phyloP scores from a whole-genome alignment of 1,140 invertebrate species.

The Drosophila yakuba region DNA sequence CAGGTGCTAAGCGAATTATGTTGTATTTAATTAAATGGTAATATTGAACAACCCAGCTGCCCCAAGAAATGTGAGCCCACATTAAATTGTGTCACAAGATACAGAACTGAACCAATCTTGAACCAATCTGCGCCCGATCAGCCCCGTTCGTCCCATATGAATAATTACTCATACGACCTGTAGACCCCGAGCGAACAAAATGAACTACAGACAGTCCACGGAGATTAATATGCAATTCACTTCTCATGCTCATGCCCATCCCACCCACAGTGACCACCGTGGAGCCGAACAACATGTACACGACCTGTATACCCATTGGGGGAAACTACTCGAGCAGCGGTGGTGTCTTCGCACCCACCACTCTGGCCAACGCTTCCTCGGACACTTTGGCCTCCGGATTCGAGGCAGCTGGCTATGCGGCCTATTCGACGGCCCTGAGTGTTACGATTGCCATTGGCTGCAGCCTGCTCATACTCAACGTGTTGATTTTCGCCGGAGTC shows the following conservation, averaged over 20 bases:
- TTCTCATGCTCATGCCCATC: slow-evolving; percentile 11
- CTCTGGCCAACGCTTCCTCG: slow-evolving; percentile 87
- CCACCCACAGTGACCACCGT: slow-evolving; percentile 86
- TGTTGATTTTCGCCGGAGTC: slow-evolving; percentile 96
- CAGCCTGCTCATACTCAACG: slow-evolving; percentile 94
- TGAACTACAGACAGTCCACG: slow-evolving; percentile 20
- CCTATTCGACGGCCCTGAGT: slow-evolving; percentile 94
- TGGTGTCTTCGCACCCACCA: slow-evolving; percentile 85
- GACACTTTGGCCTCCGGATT: slow-evolving; percentile 90
- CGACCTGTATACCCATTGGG: slow-evolving; percentile 86
- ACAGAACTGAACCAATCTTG: slow-evolving; percentile 3
- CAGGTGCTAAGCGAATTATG: not conserved
- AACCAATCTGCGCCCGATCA: slow-evolving; percentile 1
- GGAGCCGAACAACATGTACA: slow-evolving; percentile 86
- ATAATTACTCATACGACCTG: slow-evolving; percentile 49
- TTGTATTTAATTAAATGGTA: slow-evolving; percentile 5
- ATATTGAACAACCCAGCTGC: slow-evolving; percentile 1
- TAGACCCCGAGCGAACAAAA: slow-evolving; percentile 18
- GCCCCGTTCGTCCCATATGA: slow-evolving; percentile 21
- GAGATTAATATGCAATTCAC: slow-evolving; percentile 51
- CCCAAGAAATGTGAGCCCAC: not conserved
- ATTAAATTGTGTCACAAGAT: slow-evolving; percentile 2
- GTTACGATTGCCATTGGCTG: slow-evolving; percentile 97
- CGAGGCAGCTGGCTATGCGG: slow-evolving; percentile 93
- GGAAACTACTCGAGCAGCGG: slow-evolving; percentile 83